Conservation (phyloP, 2,888 invertebrate genomes). For the Cantharis lateralis region DNA sequence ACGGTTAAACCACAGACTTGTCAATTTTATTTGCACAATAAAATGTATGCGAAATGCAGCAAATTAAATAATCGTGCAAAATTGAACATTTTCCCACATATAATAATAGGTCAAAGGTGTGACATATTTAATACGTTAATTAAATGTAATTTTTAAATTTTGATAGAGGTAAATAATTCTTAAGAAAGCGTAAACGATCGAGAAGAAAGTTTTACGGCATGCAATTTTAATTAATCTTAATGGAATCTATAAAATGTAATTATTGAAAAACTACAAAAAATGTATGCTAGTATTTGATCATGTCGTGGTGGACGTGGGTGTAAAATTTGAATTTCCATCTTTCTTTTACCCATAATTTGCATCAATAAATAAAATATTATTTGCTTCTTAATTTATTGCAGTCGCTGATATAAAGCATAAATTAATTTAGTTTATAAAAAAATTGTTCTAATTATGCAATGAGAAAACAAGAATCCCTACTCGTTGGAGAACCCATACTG, state of each 20-base stretch:
- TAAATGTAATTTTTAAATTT: background rate
- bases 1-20: background rate
- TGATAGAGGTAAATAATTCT: background rate
- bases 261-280: background rate
- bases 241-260: background rate
- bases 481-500: background rate
- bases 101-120: background rate
- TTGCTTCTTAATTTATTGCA: background rate
- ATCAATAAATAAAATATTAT: background rate
- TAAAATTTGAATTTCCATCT: background rate
- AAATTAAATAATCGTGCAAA: background rate
- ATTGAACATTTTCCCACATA: background rate
- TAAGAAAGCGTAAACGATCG: background rate
- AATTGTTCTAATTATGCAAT: background rate
- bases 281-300: background rate
- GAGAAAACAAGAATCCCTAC: slow-evolving; percentile 10
- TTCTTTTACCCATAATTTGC: background rate
- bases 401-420: background rate
- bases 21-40: background rate
- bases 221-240: background rate
- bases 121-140: background rate
- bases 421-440: background rate
- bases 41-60: background rate
- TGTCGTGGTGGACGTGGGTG: background rate
- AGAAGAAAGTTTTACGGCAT: background rate